Base-by-base conservation (phyloP, 1,140 invertebrate species). In the Cotesia vestalis region DNA sequence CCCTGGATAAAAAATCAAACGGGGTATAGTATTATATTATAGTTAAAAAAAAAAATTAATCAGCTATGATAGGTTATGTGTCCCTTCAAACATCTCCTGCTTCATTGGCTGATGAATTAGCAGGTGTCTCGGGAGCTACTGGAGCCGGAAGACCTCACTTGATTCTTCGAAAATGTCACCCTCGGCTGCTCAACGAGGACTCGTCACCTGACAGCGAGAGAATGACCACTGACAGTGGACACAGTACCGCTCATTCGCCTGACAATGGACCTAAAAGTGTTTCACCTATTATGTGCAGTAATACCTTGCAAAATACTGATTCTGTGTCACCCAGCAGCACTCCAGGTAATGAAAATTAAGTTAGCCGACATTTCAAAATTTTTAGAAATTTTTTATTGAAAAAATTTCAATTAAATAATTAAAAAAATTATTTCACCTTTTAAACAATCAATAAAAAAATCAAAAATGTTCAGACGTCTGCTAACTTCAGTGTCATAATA, bases 181-280 rank as follows among this genome's bases (percentile, higher is more conserved):
- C 82, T 14, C 77, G 81, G 70, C 83, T 94, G 11, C 88, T 93
- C 76, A 93, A 95, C 77, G 93, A 94, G 80, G 94, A 95, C 77
- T 92, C 91, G 46, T 94, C 93, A 66, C 94, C 94, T 11, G 94
- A 95, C 77, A 94, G 93, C n/a, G 94, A 95, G 77, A 88, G 92
- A 62, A 88, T 94, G 76, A 91, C 94, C 70, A 92, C 92, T 76
- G 95, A 96, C 79, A 96, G 94, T 74, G 95, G 95, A 5, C 93
- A 96, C 84, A 96, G 94, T 63, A 95, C 94, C 1, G 94, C 94
- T 34, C 94, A 96, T 83, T 96, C 94, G 0, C 95, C 95, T 0
- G 95, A 96, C 79, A 91, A 91, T 38, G 91, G 91, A 1, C 91
- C 91, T 14, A 96, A 96, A 86, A 94, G 93, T 75, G 90, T 94